Conservation (phyloP, 2,113 vertebrate species). For the Ursus arctos region DNA sequence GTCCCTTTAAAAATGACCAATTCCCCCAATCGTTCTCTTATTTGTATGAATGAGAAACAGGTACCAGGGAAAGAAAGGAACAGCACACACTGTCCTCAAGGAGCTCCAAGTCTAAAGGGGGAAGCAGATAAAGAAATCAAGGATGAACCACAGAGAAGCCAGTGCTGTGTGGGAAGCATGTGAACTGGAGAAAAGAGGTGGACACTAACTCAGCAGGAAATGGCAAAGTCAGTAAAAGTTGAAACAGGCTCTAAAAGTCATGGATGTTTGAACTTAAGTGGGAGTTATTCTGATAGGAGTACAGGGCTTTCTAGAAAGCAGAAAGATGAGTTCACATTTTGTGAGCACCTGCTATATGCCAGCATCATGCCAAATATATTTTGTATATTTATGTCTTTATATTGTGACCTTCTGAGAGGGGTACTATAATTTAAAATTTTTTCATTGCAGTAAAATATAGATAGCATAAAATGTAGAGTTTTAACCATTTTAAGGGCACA, state of each 20-base stretch:
- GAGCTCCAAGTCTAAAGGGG: background rate
- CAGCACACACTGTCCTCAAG: background rate
- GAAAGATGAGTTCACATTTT: background rate
- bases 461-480: background rate
- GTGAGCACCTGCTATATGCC: background rate
- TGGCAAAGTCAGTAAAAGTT: background rate
- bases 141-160: background rate
- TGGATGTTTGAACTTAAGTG: background rate
- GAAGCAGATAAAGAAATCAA: background rate
- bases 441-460: background rate
- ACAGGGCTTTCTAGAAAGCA: background rate
- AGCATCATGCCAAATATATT: background rate
- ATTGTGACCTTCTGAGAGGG: background rate
- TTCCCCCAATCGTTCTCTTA: background rate
- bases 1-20: background rate
- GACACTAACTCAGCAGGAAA: background rate
- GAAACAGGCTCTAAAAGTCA: background rate
- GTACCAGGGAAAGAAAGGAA: background rate
- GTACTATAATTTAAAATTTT: background rate
- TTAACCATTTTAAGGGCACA: background rate
- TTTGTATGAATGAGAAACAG: background rate
- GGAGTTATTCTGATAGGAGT: background rate
- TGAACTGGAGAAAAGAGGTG: rapidly evolving
- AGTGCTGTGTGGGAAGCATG: rapidly evolving
- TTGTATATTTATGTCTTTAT: background rate